Evolutionary conservation across 2,797 vertebrate species (phyloP).

Genomic region (Brachyrhaphis roseni): DNA sequence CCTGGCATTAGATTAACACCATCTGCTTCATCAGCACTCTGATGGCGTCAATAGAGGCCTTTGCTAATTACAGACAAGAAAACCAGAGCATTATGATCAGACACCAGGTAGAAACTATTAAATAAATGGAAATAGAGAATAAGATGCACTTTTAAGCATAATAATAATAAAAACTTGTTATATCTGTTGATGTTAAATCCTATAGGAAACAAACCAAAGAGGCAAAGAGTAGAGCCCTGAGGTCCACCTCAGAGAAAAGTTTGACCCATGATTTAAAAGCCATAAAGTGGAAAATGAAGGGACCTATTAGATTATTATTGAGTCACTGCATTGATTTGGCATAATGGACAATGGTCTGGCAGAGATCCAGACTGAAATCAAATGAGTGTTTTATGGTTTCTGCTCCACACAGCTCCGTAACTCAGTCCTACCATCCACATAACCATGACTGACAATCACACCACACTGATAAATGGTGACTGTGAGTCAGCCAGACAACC

Average conservation of each 20-base stretch:
- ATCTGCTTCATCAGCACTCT: slow-evolving; percentile 1
- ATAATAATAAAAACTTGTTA: neutral
- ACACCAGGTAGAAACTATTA: neutral
- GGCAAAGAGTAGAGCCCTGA: neutral
- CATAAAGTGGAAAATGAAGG: neutral
- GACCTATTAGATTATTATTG: neutral
- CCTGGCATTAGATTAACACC: neutral
- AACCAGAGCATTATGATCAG: neutral
- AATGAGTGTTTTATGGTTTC: neutral
- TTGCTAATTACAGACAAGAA: neutral
- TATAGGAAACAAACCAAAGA: neutral
- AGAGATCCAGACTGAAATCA: neutral
- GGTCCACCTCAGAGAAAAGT: neutral
- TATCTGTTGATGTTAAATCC: neutral
- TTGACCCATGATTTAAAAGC: neutral
- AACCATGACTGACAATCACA: slow-evolving; percentile 13
- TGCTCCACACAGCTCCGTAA: neutral
- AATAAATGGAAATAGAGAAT: neutral
- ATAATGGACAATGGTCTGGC: neutral
- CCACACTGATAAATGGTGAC: slow-evolving; percentile 19
- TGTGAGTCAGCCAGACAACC: slow-evolving; percentile 8
- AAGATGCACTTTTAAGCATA: neutral
- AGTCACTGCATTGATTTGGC: neutral
- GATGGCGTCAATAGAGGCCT: neutral
- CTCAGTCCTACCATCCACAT: too few species aligned